Conservation (phyloP, 2,797 vertebrate genomes). For the Catostomus latipinnis region DNA sequence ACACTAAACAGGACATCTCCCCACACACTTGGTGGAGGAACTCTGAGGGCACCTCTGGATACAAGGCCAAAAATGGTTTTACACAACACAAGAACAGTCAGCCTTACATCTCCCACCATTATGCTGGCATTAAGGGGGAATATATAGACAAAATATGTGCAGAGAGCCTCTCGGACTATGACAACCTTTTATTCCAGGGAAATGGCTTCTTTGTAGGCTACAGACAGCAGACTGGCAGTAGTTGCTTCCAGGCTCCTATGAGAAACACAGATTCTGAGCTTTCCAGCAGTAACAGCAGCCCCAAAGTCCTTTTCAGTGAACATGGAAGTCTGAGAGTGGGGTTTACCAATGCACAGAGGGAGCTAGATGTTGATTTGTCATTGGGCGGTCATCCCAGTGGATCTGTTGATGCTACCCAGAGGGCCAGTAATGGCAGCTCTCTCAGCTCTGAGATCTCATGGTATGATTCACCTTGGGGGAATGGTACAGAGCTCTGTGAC, state of each 20-base stretch:
- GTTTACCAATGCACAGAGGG: slow-evolving; percentile 78
- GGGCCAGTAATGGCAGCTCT: slow-evolving; percentile 91
- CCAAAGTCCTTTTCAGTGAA: slow-evolving; percentile 88
- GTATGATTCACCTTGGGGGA: slow-evolving; percentile 93
- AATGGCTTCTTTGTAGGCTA: slow-evolving; percentile 75
- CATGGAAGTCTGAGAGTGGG: slow-evolving; percentile 88
- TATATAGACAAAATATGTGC: slow-evolving; percentile 39
- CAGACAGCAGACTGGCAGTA: slow-evolving; percentile 66
- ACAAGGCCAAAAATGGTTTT: slow-evolving; percentile 80
- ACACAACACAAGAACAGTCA: slow-evolving; percentile 79
- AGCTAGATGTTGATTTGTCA: slow-evolving; percentile 64
- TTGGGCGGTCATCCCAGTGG: slow-evolving; percentile 56
- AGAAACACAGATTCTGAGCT: slow-evolving; percentile 63
- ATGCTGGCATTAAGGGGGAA: slow-evolving; percentile 69
- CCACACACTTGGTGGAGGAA: slow-evolving; percentile 83
- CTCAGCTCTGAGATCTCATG: slow-evolving; percentile 92
- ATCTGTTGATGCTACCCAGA: slow-evolving; percentile 74
- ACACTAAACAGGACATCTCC: slow-evolving; percentile 81
- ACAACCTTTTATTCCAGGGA: slow-evolving; percentile 59
- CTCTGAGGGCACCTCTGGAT: slow-evolving; percentile 67
- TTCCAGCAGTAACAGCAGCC: slow-evolving; percentile 78
- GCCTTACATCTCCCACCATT: slow-evolving; percentile 79
- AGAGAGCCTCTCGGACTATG: slow-evolving; percentile 64
- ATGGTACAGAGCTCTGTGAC: slow-evolving; percentile 77
- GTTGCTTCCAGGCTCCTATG: slow-evolving; percentile 69